Conservation (phyloP, 2,888 invertebrate species). For the Campopleginae sp. region DNA sequence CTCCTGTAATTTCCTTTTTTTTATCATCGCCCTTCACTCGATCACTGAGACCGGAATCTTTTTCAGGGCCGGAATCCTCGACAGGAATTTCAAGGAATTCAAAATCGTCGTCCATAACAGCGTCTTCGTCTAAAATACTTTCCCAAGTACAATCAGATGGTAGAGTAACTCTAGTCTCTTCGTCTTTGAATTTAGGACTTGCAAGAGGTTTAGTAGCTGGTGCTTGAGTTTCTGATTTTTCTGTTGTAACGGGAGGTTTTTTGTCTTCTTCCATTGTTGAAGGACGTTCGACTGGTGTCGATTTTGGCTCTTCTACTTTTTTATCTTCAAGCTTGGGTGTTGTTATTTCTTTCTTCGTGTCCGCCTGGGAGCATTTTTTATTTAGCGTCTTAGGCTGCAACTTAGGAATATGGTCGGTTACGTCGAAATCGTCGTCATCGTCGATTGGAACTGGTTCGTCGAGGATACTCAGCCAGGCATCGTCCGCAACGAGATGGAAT, state of each 20-base stretch:
- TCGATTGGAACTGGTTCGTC: slow-evolving; percentile 77
- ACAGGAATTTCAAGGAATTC: slow-evolving; percentile 62
- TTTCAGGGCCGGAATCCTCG: slow-evolving; percentile 26
- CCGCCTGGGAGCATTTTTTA: neutral
- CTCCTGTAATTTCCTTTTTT: neutral
- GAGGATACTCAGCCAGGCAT: slow-evolving; percentile 76
- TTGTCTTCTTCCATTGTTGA: slow-evolving; percentile 22
- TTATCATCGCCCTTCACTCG: slow-evolving; percentile 3
- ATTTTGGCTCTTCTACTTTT: neutral
- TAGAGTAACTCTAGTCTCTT: slow-evolving; percentile 60
- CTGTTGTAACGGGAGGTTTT: neutral
- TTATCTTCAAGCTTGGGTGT: slow-evolving; percentile 16
- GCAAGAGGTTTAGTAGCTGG: neutral
- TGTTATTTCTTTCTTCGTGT: neutral
- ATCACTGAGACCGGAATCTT: slow-evolving; percentile 22
- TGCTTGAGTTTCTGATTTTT: slow-evolving; percentile 10
- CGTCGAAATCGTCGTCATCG: slow-evolving; percentile 72
- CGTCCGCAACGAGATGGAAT: slow-evolving; percentile 72
- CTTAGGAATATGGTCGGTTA: neutral
- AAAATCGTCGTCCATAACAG: slow-evolving; percentile 72
- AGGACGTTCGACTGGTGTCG: neutral
- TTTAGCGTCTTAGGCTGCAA: slow-evolving; percentile 11
- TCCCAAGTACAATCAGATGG: slow-evolving; percentile 73
- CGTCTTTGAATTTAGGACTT: neutral
- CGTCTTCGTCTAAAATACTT: slow-evolving; percentile 75